A percentile compares a stretch with the other conserved stretches of the same genome.
Conservation (phyloP, 37 sponge, comb jelly and placozoan genomes). For the Spongilla lacustris region DNA sequence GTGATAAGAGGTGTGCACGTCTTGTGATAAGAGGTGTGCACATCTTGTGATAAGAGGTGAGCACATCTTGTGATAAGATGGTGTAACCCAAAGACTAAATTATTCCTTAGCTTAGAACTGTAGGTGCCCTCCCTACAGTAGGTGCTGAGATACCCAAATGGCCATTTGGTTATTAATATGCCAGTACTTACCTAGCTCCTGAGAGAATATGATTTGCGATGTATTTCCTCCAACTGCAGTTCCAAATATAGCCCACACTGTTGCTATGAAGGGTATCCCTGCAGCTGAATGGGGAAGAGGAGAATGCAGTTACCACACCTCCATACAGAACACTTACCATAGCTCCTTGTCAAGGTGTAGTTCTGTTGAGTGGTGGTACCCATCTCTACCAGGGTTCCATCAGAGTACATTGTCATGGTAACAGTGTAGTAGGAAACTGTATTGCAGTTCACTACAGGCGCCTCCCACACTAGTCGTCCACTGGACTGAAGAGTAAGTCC, state of each 20-base stretch:
- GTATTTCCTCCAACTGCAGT: background rate
- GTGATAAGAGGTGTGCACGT: no score
- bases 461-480: background rate
- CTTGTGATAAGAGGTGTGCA: no score
- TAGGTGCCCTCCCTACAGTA: no score
- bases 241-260: background rate
- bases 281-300: background rate
- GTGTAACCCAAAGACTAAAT: no score
- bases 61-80: no score
- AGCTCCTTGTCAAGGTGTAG: background rate
- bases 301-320: background rate
- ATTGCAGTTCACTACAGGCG: background rate
- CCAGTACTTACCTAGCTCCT: background rate
- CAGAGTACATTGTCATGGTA: background rate
- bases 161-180: no score
- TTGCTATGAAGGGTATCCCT: background rate
- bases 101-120: no score
- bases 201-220: background rate
- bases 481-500: background rate
- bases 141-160: no score
- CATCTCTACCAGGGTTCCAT: background rate
- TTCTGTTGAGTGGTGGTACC: background rate
- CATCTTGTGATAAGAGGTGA: no score
- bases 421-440: background rate
- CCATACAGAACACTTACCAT: background rate